phyloP scores from a whole-genome alignment of 2,113 vertebrate genomes.

The Pygoscelis adeliae region DNA sequence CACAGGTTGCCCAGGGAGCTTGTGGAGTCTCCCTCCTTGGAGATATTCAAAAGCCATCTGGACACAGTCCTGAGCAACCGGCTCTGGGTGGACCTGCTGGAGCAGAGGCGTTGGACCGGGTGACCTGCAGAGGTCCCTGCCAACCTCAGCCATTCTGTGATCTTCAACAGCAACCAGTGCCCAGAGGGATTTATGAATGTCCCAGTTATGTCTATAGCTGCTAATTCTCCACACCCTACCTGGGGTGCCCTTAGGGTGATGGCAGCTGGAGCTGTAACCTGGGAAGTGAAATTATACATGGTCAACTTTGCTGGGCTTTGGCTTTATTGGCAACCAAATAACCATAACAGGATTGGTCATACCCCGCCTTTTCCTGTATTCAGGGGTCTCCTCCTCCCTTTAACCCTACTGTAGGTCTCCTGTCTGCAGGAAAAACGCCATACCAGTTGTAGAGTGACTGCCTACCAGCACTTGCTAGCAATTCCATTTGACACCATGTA shows the following conservation, averaged over 20 bases:
- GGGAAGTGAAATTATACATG: not conserved
- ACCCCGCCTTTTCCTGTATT: not conserved
- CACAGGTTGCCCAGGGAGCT: not conserved
- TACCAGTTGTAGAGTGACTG: not conserved
- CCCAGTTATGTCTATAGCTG: not conserved
- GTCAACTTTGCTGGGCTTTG: not conserved
- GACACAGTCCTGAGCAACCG: rapidly evolving
- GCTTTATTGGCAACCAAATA: not conserved
- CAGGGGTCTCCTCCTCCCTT: not conserved
- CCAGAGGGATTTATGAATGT: not conserved
- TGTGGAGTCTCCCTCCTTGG: not conserved
- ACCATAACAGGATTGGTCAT: not conserved
- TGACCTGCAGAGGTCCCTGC: not conserved
- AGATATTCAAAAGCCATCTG: not conserved
- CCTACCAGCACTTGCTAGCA: not conserved
- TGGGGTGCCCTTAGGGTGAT: not conserved
- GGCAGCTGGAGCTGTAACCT: not conserved
- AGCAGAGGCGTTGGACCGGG: not conserved
- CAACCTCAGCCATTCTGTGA: not conserved
- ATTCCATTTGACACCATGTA: not conserved
- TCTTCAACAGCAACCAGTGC: not conserved
- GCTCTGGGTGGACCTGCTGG: no score
- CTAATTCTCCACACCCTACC: not conserved
- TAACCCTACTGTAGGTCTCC: not conserved
- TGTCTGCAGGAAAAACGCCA: not conserved